Percentiles rank a stretch among this genome's conserved stretches.
Conservation (phyloP, 2,797 vertebrate species). For the Scleropages formosus region DNA sequence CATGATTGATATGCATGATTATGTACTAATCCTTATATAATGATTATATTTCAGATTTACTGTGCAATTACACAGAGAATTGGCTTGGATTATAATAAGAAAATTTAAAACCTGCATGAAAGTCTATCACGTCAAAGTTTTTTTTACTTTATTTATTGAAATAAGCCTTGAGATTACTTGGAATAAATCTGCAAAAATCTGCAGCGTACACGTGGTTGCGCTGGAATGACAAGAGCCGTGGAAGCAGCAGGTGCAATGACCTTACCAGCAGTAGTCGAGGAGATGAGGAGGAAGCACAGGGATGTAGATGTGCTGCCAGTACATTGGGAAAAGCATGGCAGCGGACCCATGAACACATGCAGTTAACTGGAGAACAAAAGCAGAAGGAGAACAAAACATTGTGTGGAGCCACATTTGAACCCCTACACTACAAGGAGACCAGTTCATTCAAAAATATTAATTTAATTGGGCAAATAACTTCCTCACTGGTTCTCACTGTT, state of each 20-base stretch:
- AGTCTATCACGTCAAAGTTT: too few relatives aligned
- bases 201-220: background rate
- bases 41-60: too few relatives aligned
- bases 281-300: constrained; percentile 95
- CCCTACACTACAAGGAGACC: background rate
- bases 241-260: constrained; percentile 45
- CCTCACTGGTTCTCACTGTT: too few relatives aligned
- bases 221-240: background rate
- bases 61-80: too few relatives aligned
- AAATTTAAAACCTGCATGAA: too few relatives aligned
- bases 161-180: background rate
- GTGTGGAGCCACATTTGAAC: constrained; percentile 3
- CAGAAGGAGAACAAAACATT: constrained; percentile 25
- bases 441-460: background rate
- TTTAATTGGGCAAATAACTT: too few relatives aligned
- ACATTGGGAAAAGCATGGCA: constrained; percentile 94
- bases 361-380: constrained; percentile 78
- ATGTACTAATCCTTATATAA: too few relatives aligned
- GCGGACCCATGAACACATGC: constrained; percentile 94
- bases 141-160: background rate
- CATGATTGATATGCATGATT: too few relatives aligned
- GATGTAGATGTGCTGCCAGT: constrained; percentile 99
- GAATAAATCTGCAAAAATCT: background rate
- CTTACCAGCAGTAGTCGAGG: constrained; percentile 99
- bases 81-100: too few relatives aligned